Evolutionary conservation across 2,113 vertebrate genomes (phyloP).

Genomic region (Malurus elegans): DNA sequence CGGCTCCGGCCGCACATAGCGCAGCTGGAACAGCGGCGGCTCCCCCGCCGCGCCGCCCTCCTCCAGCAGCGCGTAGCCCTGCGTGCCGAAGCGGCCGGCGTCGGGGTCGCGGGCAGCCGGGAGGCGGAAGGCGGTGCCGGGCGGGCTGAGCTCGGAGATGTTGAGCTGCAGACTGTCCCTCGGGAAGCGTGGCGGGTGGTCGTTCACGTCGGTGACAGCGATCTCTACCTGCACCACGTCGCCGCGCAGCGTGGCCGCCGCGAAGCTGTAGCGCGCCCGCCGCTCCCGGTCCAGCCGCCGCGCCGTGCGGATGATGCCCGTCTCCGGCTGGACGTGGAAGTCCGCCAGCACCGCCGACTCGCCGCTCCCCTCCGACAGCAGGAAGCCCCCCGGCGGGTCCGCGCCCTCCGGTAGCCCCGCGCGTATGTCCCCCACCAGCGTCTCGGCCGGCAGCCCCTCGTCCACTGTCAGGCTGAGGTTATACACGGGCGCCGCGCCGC

Average conservation of each 20-base stretch:
- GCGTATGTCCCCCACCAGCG: slow-evolving; percentile 85
- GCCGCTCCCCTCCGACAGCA: slow-evolving; percentile 86
- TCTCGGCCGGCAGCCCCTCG: slow-evolving; percentile 84
- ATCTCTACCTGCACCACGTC: slow-evolving; percentile 86
- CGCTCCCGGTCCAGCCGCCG: slow-evolving; percentile 85
- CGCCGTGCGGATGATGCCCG: slow-evolving; percentile 87
- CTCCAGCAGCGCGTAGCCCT: slow-evolving; percentile 80
- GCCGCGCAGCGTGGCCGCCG: slow-evolving; percentile 84
- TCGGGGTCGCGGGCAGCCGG: slow-evolving; percentile 84
- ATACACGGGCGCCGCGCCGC: slow-evolving; percentile 76
- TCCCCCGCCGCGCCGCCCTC: not conserved
- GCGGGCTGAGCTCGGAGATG: slow-evolving; percentile 83
- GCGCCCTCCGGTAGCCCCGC: slow-evolving; percentile 71
- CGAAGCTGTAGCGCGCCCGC: slow-evolving; percentile 84
- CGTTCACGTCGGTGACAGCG: slow-evolving; percentile 85
- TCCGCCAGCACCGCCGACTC: slow-evolving; percentile 88
- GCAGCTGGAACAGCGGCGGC: slow-evolving; percentile 59
- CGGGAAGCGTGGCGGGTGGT: slow-evolving; percentile 83
- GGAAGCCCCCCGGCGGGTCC: slow-evolving; percentile 76
- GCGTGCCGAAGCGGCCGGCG: slow-evolving; percentile 77
- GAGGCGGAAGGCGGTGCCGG: slow-evolving; percentile 81
- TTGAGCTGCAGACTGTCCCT: slow-evolving; percentile 69
- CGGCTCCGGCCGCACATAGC: slow-evolving; percentile 49
- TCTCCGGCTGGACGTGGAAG: slow-evolving; percentile 85
- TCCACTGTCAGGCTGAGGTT: slow-evolving; percentile 82